These are phyloP conservation scores for Temnopleurus reevesii DNA, from an alignment of 53 echinoderm and acorn worm species.

Conservation along the genomic window DNA sequence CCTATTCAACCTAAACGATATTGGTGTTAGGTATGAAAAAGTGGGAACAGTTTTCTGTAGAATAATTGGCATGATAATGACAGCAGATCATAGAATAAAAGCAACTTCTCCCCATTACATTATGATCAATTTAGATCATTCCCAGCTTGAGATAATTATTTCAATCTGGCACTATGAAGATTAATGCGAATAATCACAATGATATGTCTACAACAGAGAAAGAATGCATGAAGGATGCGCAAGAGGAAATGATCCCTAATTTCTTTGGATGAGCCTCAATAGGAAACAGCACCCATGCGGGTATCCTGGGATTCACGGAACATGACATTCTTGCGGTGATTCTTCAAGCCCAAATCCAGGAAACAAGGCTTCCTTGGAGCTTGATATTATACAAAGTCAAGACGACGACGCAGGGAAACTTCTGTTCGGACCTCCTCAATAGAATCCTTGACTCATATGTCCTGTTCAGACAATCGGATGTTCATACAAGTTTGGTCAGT, in stretches of 20 bases:
- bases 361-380: not conserved
- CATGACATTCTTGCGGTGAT: not conserved
- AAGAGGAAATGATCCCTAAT: slow-evolving; percentile 28
- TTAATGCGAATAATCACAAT: not conserved
- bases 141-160: not conserved
- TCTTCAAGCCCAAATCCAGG: not conserved
- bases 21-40: too few species aligned
- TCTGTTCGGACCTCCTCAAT: not conserved
- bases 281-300: not conserved
- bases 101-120: not conserved
- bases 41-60: too few species aligned
- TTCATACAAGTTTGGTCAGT: too few species aligned
- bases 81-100: too few species aligned
- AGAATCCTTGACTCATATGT: too few species aligned
- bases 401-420: not conserved
- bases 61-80: too few species aligned
- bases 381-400: not conserved
- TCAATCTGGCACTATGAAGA: not conserved
- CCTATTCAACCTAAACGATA: too few species aligned
- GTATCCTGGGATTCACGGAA: not conserved
- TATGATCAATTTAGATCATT: not conserved
- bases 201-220: not conserved
- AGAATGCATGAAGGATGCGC: not conserved
- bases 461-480: too few species aligned
- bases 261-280: not conserved